Evolutionary conservation across 1,140 invertebrate genomes (phyloP).

Genomic region (Gryon sp.): DNA sequence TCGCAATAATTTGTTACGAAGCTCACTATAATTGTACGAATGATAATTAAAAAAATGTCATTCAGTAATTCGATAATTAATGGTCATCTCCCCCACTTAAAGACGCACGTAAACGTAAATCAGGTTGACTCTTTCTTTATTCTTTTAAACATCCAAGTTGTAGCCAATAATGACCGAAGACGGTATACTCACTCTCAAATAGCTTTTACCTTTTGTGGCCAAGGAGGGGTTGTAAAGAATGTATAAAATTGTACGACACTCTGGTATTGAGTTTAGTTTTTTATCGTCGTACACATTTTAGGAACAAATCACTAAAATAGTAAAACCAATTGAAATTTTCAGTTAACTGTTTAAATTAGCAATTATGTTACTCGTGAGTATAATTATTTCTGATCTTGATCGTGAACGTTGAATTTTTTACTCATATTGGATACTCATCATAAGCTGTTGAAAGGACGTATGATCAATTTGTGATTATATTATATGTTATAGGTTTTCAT

Average conservation of each 20-base stretch:
- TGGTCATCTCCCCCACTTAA: constrained; percentile 67
- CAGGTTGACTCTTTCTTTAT: constrained; percentile 71
- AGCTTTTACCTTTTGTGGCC: constrained; percentile 72
- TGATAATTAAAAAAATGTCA: constrained; percentile 31
- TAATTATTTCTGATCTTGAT: neutral
- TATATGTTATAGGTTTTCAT: constrained; percentile 51
- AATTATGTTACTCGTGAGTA: constrained; percentile 63
- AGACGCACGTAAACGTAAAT: constrained; percentile 69
- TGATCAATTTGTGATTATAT: constrained; percentile 5
- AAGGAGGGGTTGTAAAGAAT: constrained; percentile 70
- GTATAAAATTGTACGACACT: constrained; percentile 73
- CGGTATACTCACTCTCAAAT: constrained; percentile 47
- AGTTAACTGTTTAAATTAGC: constrained; percentile 9
- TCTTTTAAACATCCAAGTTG: constrained; percentile 69
- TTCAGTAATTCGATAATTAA: constrained; percentile 33
- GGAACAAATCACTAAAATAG: constrained; percentile 12
- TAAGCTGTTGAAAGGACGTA: neutral
- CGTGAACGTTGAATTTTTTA: neutral
- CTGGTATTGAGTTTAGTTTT: constrained; percentile 63
- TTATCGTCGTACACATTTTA: constrained; percentile 41
- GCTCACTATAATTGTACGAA: constrained; percentile 24
- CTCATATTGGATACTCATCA: neutral
- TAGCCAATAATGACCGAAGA: constrained; percentile 72
- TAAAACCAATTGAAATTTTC: neutral
- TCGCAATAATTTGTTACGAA: constrained; percentile 29